Evolutionary conservation across 2,113 vertebrate genomes (phyloP).

Genomic region (Sinocyclocheilus maitianheensis): DNA sequence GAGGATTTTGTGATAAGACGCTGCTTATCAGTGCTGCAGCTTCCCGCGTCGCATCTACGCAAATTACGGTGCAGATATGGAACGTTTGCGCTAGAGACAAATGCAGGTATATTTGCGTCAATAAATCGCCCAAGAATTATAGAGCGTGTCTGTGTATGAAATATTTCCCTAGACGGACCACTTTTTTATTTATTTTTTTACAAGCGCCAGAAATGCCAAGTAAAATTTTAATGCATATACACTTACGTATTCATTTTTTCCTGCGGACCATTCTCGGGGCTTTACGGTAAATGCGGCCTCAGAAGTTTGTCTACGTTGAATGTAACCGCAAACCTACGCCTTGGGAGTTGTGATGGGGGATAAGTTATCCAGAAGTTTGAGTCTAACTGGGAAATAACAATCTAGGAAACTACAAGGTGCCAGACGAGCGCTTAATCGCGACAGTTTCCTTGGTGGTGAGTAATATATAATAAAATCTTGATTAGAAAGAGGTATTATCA

Average conservation of each 20-base stretch:
- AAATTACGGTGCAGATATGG: neutral
- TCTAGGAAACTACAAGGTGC: neutral
- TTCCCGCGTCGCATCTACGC: neutral
- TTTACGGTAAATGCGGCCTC: constrained; percentile 44
- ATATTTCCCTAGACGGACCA: neutral
- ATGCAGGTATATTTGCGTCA: neutral
- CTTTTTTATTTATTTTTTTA: too few relatives aligned
- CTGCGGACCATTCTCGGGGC: neutral
- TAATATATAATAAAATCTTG: constrained; percentile 11
- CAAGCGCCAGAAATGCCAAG: too few relatives aligned
- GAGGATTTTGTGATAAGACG: neutral
- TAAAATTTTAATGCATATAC: too few relatives aligned
- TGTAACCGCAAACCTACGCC: neutral
- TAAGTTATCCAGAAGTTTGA: constrained; percentile 40
- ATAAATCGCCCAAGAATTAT: neutral
- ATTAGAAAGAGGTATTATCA: neutral
- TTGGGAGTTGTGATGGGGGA: constrained; percentile 30
- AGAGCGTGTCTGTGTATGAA: neutral
- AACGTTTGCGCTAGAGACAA: neutral
- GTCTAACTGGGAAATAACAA: neutral
- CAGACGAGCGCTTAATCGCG: neutral
- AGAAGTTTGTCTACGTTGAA: constrained; percentile 35
- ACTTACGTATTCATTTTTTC: too few relatives aligned
- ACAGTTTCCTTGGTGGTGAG: neutral
- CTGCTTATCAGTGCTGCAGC: neutral